Conservation (phyloP, 1,140 invertebrate species). For the Meloidogyne hapla region DNA sequence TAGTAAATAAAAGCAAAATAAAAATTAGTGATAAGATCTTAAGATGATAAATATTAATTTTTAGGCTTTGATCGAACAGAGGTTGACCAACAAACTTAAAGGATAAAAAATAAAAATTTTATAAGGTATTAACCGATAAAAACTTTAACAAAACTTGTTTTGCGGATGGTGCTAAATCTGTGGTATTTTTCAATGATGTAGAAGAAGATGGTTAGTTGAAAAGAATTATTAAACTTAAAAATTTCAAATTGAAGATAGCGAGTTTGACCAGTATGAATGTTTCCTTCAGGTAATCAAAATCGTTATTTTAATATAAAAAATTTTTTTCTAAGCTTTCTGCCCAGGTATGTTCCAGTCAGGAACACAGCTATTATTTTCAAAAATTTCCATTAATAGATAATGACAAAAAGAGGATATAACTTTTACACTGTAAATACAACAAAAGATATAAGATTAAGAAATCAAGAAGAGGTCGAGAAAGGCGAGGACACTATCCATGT, state of each 20-base stretch:
- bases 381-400: conserved; percentile 7
- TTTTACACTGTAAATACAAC: conserved; percentile 57
- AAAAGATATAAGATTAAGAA: conserved; percentile 54
- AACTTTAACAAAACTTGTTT: conserved; percentile 64
- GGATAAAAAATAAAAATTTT: not conserved
- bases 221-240: not conserved
- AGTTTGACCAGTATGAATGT: conserved; percentile 64
- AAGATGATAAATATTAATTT: not conserved
- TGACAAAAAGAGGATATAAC: conserved; percentile 1
- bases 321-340: conserved; percentile 55
- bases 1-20: not conserved
- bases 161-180: conserved; percentile 63
- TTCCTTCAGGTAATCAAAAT: conserved; percentile 55
- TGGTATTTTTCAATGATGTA: conserved; percentile 64
- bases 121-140: conserved; percentile 59
- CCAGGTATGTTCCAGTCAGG: conserved; percentile 64
- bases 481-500: conserved; percentile 62
- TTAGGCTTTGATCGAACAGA: conserved; percentile 56
- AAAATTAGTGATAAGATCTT: not conserved
- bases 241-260: conserved; percentile 31
- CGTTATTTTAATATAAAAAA: conserved; percentile 8
- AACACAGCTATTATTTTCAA: conserved; percentile 64
- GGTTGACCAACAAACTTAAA: conserved; percentile 28
- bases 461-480: conserved; percentile 63
- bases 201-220: conserved; percentile 54